Evolutionary conservation across 2,797 vertebrate species (phyloP), one percentile per base, ranked within the genome.

Genomic region (Bryconaethiops microstoma): DNA sequence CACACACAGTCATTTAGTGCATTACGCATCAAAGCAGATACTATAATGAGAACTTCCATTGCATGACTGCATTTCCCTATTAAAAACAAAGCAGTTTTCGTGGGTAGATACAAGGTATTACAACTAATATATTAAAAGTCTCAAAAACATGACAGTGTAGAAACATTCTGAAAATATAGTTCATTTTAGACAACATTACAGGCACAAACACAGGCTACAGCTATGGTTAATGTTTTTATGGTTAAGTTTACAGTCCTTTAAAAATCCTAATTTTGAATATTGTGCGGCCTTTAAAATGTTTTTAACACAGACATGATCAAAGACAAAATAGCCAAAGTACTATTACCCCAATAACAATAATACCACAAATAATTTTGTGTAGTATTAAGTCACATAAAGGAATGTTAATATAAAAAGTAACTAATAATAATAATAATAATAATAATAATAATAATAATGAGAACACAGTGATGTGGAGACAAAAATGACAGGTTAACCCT

Each of bases 401-500:
- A 42, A 70, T 23, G 68, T 64, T 81, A 13, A 78, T 67, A 76
- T 55, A 45, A 29, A 63, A 50, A 16, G 16, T 60, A 63, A 17
- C 74, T 7, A 7, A 7, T 45, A 45, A 7, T 9, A 45, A 45
- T 45, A 45, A 50, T 50, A 50, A 50, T 45, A 50, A 50, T 12
- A 50, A 14, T 50, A 50, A 50, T 50, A 50, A 75, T 17, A 52
- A 64, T 40, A 74, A 45, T 40, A 23, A 42, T 52, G 7, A 76
- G 19, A 65, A 65, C 17, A 65, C 16, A 13, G 42, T 76, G 48
- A 50, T 12, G 74, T 70, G 82, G 86, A 78, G 78, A 75, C 74
- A 87, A 80, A 84, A 84, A 69, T 77, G 12, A 84, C 62, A 77
- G 19, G 76, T 85, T 67, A 91, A 92, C 89, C 85, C 86, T 88